phyloP scores from a whole-genome alignment of 2,797 vertebrate genomes.

The Columba guinea region DNA sequence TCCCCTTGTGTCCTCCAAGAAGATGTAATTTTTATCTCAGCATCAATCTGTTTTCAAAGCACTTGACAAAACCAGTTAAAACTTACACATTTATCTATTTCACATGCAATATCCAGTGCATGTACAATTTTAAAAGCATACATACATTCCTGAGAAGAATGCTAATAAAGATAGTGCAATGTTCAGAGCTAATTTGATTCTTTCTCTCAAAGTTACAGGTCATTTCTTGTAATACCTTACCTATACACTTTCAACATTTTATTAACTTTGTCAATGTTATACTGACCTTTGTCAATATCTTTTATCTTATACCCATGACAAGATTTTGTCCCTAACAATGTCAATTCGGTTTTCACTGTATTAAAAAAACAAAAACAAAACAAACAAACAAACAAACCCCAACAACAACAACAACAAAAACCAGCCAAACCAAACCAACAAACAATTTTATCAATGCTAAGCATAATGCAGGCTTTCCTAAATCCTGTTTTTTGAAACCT shows the following conservation, averaged over 20 bases:
- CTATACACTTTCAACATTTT: not conserved
- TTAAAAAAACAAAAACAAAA: not conserved
- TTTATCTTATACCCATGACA: not conserved
- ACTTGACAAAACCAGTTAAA: constrained; percentile 4
- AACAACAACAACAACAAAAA: too few relatives aligned
- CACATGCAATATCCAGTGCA: not conserved
- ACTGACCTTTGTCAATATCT: not conserved
- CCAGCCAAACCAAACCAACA: not conserved
- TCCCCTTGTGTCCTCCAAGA: not conserved
- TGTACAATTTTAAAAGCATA: not conserved
- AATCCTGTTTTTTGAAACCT: not conserved
- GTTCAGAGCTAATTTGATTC: not conserved
- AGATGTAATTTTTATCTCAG: not conserved
- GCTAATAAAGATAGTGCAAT: not conserved
- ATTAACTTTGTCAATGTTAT: not conserved
- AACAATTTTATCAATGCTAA: not conserved
- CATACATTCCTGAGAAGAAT: not conserved
- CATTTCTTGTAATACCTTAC: not conserved
- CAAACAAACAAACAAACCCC: too few relatives aligned
- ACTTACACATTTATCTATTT: not conserved
- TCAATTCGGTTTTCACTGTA: not conserved
- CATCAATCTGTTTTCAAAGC: not conserved
- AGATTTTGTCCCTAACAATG: not conserved
- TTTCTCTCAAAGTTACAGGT: not conserved
- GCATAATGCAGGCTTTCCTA: not conserved